Percentiles rank a stretch among this genome's conserved stretches.
Evolutionary conservation across 2,888 invertebrate genomes (phyloP).

Genomic region (Ametastegia equiseti): DNA sequence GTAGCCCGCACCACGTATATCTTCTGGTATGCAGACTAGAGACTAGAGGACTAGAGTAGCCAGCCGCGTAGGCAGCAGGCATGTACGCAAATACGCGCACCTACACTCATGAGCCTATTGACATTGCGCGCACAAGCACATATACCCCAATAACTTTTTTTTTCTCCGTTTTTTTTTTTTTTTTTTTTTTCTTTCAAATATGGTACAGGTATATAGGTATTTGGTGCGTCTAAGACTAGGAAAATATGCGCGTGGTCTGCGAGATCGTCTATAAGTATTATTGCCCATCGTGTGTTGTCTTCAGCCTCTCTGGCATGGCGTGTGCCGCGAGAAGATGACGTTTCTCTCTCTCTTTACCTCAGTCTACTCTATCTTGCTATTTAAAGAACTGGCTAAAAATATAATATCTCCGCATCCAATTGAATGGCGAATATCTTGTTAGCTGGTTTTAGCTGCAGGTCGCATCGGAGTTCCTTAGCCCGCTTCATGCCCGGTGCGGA

Average conservation of each 20-base stretch:
- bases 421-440: constrained; percentile 45
- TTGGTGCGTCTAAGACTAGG: not conserved
- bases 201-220: not conserved
- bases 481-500: not conserved
- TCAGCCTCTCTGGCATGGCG: not conserved
- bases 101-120: not conserved
- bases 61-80: constrained; percentile 7
- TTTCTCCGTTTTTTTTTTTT: too few relatives aligned
- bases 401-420: constrained; percentile 38
- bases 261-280: constrained; percentile 14
- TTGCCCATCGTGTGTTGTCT: constrained; percentile 24
- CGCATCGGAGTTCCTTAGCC: not conserved
- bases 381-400: constrained; percentile 39
- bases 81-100: constrained; percentile 28
- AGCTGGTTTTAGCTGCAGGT: constrained; percentile 9
- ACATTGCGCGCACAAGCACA: not conserved
- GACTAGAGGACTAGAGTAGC: too few relatives aligned
- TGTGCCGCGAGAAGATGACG: constrained; percentile 39
- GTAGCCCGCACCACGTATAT: constrained; percentile 7
- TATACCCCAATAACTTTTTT: not conserved
- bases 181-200: too few relatives aligned
- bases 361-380: constrained; percentile 6
- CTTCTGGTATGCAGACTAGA: constrained; percentile 20
- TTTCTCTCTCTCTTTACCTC: not conserved
- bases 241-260: constrained; percentile 16